Base-by-base conservation (phyloP, 2,888 invertebrate species). In the Anorthoa munda region DNA sequence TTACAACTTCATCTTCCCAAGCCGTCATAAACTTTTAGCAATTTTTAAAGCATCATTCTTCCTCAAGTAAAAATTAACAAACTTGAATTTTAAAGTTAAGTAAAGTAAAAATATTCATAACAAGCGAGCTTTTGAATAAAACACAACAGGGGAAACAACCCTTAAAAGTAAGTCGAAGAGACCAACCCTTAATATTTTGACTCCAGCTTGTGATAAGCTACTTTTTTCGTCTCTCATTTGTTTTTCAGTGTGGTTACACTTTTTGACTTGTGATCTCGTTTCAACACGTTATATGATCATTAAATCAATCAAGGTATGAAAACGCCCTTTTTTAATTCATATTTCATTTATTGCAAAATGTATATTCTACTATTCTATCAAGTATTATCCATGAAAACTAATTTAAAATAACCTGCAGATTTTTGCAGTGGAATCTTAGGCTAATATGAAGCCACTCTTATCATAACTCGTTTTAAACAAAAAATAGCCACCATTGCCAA, bases 101-200 rank as follows among this genome's bases (percentile, higher is more conserved):
- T 66, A 11, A 59, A 59, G 58, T 79, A 82, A 82, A 85, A 75
- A 85, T 84, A 81, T 86, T 82, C 82, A 78, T 80, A 72, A 77
- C 77, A 68, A 60, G 61, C 53, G 12, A n/a, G 26, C 58, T 66
- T 66, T 75, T 86, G 85, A 87, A 86, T 86, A 86, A 86, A 82
- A 76, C 56, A 77, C 55, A 72, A 71, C 69, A 31, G 48, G 39
- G 61, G 63, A 68, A 86, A 68, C 73, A 77, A 87, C 80, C 79
- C 83, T 76, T 72, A 66, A 77, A 82, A 82, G 58, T 65, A 51
- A 69, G 53, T 81, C 77, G 26, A 65, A 60, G 55, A 76, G 58
- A 50, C n/a, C n/a, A 67, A 48, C 73, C 73, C 59, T 64, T 74
- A 73, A 73, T 59, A 61, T 71, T 68, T 77, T 26, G 63, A 55